A percentile compares a stretch with the other conserved stretches of the same genome.
These are phyloP conservation scores for Plectropomus leopardus DNA, from an alignment of 2,113 vertebrate genomes.

Conservation along the genomic window DNA sequence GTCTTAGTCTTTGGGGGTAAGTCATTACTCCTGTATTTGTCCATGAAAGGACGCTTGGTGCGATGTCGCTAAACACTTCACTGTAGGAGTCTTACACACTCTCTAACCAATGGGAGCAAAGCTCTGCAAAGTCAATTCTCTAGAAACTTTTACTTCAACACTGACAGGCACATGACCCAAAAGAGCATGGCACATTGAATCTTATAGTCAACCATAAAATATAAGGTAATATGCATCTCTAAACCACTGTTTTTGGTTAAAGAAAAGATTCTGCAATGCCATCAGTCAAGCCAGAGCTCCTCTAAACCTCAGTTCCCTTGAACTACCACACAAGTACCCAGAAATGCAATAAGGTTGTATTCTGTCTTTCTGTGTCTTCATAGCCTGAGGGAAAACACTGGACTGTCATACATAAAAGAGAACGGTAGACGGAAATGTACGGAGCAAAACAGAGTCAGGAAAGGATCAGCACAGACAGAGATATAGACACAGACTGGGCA, in stretches of 20 bases:
- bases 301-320: neutral
- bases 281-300: neutral
- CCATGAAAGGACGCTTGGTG: neutral
- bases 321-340: neutral
- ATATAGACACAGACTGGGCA: neutral
- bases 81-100: neutral
- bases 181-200: neutral
- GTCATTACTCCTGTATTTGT: neutral
- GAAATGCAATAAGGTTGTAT: neutral
- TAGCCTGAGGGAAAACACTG: neutral
- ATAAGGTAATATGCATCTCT: neutral
- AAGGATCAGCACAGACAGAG: neutral
- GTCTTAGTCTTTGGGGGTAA: neutral
- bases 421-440: neutral
- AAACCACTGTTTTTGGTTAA: neutral
- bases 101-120: neutral
- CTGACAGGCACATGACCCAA: neutral
- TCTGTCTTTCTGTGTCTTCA: constrained; percentile 6
- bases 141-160: neutral
- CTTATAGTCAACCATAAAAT: neutral
- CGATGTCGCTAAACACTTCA: neutral
- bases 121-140: neutral
- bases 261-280: neutral
- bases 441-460: neutral
- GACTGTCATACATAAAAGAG: neutral